Evolutionary conservation across 92 coral and sea anemone species (phyloP), one percentile per base, ranked within the genome.

Genomic region (Isaurus tuberculatus): DNA sequence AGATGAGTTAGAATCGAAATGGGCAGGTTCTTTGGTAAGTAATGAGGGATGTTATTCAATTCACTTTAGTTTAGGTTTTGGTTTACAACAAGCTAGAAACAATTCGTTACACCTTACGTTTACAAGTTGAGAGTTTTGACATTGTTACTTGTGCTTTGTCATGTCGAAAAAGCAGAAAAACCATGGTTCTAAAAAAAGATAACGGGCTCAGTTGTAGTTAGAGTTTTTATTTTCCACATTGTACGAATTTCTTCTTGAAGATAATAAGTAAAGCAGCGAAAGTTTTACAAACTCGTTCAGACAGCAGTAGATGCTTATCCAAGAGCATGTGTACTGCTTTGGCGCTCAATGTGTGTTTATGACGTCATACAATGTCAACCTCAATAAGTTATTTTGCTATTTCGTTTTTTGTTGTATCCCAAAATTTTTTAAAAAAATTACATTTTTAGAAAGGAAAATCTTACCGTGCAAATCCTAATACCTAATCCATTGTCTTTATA

Each of bases 1-100:
- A 46, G 95, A 92, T 15, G 97, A 96, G 79, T 63, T 96, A 75
- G 99, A 96, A 55, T 72, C 94, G 17, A 96, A 96, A 86, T 96
- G 99, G 99, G 99, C 99, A 10, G 99, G 99, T 49, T 96, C 99
- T 65, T 84, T 96, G 96, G 99, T 96, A 89, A 85, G 99, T 46
- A 69, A 26, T 33, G 8, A 34, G n/a, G 26, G 53, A 34, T 31
- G 7, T 57, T 49, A 14, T 32, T 71, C 34, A 26, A n/a, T n/a
- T n/a, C n/a, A n/a, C n/a, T 14, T 44, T 5, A 5, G 5, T 37
- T 19, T 25, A 27, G 23, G n/a, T 15, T 20, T 19, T 28, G 14
- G 13, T 25, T 13, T 31, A 19, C 27, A 19, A 63, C 68, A 8
- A 17, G 34, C 68, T 63, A 34, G 7, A 63, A 29, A 63, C 6